phyloP scores from a whole-genome alignment of 2,797 vertebrate species.

The Acrossocheilus wenchowensis region DNA sequence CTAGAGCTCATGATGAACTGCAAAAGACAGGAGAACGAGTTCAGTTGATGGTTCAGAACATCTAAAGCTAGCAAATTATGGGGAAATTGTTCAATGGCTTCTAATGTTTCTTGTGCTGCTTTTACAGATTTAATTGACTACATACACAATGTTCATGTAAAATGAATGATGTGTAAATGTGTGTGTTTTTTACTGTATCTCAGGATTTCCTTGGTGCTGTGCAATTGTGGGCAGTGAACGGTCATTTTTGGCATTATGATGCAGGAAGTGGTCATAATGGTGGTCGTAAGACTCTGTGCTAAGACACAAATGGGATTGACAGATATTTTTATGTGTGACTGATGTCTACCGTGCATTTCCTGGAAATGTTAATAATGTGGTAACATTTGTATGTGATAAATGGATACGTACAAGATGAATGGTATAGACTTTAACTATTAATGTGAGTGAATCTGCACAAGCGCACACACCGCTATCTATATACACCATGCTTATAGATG shows the following conservation, averaged over 20 bases:
- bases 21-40: conserved; percentile 24
- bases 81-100: conserved; percentile 16
- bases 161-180: conserved; percentile 20
- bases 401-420: neutral
- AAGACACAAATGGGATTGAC: conserved; percentile 32
- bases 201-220: neutral
- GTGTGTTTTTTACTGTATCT: conserved; percentile 1
- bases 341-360: neutral
- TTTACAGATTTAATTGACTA: conserved; percentile 10
- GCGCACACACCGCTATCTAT: neutral
- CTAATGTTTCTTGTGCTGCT: conserved; percentile 15
- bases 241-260: conserved; percentile 7
- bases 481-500: neutral
- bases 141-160: conserved; percentile 6
- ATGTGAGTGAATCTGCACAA: conserved; percentile 4
- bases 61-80: conserved; percentile 22
- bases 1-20: conserved; percentile 21
- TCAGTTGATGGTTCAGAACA: conserved; percentile 50
- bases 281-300: conserved; percentile 46
- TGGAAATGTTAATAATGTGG: conserved; percentile 6
- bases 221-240: conserved; percentile 22
- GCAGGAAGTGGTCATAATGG: conserved; percentile 50
- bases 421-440: neutral
- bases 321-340: conserved; percentile 17
- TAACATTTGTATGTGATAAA: conserved; percentile 12